Evolutionary conservation across 2,888 invertebrate species (phyloP), one percentile per base, ranked within the genome.

Genomic region (Macaria notata): DNA sequence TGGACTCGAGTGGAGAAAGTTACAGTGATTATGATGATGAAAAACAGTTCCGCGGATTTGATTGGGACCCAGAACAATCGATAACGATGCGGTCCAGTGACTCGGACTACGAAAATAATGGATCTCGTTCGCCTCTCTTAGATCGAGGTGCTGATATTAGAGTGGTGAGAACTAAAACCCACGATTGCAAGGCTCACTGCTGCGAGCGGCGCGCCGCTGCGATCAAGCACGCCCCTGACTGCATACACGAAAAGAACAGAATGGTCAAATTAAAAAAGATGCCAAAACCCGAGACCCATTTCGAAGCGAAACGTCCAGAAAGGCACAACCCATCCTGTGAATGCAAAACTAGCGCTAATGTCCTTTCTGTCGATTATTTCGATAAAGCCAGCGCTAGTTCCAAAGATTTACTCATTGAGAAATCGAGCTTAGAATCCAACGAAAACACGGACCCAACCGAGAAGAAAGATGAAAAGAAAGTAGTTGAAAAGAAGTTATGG

Each of bases 341-440:
- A 59, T 87, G 86, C 74, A 88, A 87, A 75, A 78, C 66, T 19
- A 56, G 42, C 39, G 48, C 59, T 1, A 62, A 50, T 67, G 78
- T 76, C 60, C 62, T 75, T 31, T 75, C 71, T 55, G 76, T 74
- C 46, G 89, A 90, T 70, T 88, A 93, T 66, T 93, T 93, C 62
- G 94, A 95, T 71, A 93, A 93, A 73, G 92, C 93, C 44, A 95
- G 94, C 75, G 94, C 94, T 31, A 94, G 94, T 72, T 95, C 95
- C 9, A 95, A 95, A 84, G 95, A 95, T 80, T 93, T 94, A 68
- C 84, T 95, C 9, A 87, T 95, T 84, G 94, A 93, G 70, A 92
- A 92, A 79, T 88, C 91, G 63, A 87, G 92, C 67, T 83, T 88
- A 70, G 91, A 88, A 75, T 92, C 93, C 5, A 92, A 88, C 69